Conservation (phyloP, 2,888 invertebrate genomes). For the Cotesia congregata region DNA sequence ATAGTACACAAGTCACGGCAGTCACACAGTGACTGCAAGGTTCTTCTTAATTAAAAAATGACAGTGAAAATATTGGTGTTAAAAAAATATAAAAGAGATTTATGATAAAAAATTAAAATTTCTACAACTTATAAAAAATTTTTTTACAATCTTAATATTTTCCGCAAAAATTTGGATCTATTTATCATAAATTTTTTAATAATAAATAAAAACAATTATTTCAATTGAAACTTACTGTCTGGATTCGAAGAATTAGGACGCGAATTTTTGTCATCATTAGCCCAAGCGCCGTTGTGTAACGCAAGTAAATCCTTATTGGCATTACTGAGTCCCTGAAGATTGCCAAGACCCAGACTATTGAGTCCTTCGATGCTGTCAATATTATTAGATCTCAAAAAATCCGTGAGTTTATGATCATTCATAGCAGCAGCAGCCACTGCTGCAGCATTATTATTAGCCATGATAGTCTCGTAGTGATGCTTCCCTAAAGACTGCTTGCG, state of each 20-base stretch:
- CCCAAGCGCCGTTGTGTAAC: conserved; percentile 79
- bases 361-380: conserved; percentile 80
- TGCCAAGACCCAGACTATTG: conserved; percentile 64
- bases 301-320: conserved; percentile 77
- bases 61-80: too few species aligned
- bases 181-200: too few species aligned
- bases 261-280: conserved; percentile 61
- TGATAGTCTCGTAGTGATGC: conserved; percentile 58
- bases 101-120: too few species aligned
- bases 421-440: conserved; percentile 47
- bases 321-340: conserved; percentile 61
- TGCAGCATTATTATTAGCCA: conserved; percentile 53
- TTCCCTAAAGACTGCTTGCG: conserved; percentile 66
- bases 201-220: not conserved
- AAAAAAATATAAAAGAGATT: too few species aligned
- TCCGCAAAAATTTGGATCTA: too few species aligned
- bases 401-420: conserved; percentile 78
- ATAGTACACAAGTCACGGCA: too few species aligned
- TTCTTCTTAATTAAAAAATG: too few species aligned
- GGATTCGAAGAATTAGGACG: conserved; percentile 63
- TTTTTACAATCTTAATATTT: too few species aligned
- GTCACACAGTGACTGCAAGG: too few species aligned
- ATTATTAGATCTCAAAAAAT: conserved; percentile 78
- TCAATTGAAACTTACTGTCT: conserved; percentile 62
- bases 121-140: too few species aligned